Evolutionary conservation across 2,113 vertebrate genomes (phyloP), one percentile per base, ranked within the genome.

Genomic region (Aspiorhynchus laticeps): DNA sequence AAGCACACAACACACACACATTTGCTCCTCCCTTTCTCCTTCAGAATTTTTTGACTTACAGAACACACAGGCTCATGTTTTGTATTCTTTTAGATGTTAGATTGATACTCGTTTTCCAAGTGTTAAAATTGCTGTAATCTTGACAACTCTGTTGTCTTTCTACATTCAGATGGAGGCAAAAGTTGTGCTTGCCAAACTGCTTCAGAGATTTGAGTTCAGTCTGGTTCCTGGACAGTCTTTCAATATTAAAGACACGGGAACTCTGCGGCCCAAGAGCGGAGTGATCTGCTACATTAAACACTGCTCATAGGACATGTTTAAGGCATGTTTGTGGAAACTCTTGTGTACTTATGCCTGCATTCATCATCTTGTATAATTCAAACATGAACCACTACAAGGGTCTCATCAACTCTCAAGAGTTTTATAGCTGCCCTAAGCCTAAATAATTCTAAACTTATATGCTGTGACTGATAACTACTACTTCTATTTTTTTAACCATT

Each of bases 121-220:
- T 73, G 33, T 10, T 36, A 74, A 6, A 31, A 48, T 41, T 33
- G 17, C 21, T 85, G 36, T 74, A 63, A 33, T 41, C 48, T 59
- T 31, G 3, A 56, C 7, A 2, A 61, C 6, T 48, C 10, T 36
- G 7, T 26, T 2, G 9, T 85, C 31, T 74, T 26, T 80, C 71
- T 90, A n/a, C 73, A 86, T 87, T 41, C 90, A 99, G 97, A 97
- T 98, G 95, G 97, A 98, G 89, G 96, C 95, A 0, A 98, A 98
- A 93, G 96, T 98, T 83, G 94, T 98, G 81, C 96, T 98, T 95
- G 96, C 97, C 79, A 98, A 98, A 91, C 90, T 99, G 85, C 88
- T 98, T 81, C 98, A 98, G 94, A 96, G 97, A 92, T 97, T 97
- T 86, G 95, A 98, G 63, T 96, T 97, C 91, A 93, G 91, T 59